A percentile compares a stretch with the other conserved stretches of the same genome.
Evolutionary conservation across 1,140 invertebrate genomes (phyloP).

Genomic region (Conus betulinus): DNA sequence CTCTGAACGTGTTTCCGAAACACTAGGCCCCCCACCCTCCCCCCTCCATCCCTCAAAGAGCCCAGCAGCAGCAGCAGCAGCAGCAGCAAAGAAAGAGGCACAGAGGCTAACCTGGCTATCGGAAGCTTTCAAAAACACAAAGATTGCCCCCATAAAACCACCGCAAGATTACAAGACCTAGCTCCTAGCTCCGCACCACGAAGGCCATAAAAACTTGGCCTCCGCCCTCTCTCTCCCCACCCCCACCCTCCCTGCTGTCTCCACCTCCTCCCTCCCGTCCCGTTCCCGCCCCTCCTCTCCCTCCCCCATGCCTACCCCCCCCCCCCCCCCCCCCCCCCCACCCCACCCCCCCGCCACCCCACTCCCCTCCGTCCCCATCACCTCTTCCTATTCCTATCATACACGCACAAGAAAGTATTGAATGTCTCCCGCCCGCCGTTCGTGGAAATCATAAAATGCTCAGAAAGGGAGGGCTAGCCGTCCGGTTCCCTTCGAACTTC

Average conservation of each 20-base stretch:
- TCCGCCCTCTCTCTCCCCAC: neutral
- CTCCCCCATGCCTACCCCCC: neutral
- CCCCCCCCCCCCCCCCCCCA: neutral
- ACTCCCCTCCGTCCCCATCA: neutral
- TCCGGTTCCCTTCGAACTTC: too few species aligned
- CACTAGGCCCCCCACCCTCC: too few species aligned
- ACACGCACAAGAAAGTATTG: slow-evolving; percentile 8
- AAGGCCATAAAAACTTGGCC: neutral
- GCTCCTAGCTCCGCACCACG: neutral
- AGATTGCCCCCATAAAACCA: neutral
- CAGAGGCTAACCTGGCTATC: neutral
- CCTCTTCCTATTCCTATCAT: neutral
- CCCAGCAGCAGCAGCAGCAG: neutral
- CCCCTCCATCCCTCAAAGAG: neutral
- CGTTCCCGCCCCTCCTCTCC: neutral
- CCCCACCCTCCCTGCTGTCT: neutral
- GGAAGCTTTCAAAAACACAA: slow-evolving; percentile 20
- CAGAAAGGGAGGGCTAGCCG: too few species aligned
- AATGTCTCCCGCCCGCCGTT: neutral
- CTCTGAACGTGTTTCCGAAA: too few species aligned
- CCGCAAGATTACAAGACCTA: slow-evolving; percentile 7
- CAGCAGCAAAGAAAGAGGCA: neutral
- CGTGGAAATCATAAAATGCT: slow-evolving; percentile 8
- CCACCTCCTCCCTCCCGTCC: too few species aligned
- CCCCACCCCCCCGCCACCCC: neutral